These are phyloP conservation scores for Trissolcus basalis DNA, from an alignment of 1,140 invertebrate species.

Conservation along the genomic window DNA sequence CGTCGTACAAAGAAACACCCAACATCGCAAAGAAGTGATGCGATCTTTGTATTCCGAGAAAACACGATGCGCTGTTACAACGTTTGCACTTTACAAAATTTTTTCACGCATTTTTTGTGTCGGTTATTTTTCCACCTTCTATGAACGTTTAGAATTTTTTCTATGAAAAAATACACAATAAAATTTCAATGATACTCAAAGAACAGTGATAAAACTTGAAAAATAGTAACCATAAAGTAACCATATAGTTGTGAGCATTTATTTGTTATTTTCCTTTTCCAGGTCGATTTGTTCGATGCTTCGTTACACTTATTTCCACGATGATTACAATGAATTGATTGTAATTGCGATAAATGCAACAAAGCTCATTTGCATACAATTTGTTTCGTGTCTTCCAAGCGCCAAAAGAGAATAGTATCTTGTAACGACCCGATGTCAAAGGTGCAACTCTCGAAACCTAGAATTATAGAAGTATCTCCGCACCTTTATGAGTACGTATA, in stretches of 20 bases:
- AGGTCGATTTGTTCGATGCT: neutral
- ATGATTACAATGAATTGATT: neutral
- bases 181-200: too few species aligned
- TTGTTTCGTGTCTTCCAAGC: slow-evolving; percentile 29
- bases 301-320: neutral
- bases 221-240: too few species aligned
- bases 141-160: too few species aligned
- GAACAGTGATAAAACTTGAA: too few species aligned
- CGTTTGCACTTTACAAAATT: slow-evolving; percentile 9
- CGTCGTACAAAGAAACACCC: slow-evolving; percentile 44
- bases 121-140: neutral
- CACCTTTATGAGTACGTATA: slow-evolving; percentile 3
- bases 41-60: slow-evolving; percentile 53
- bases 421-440: slow-evolving; percentile 7
- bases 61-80: slow-evolving; percentile 22
- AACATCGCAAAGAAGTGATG: slow-evolving; percentile 65
- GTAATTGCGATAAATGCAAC: slow-evolving; percentile 15
- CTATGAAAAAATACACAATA: too few species aligned
- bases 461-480: slow-evolving; percentile 37
- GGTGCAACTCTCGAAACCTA: slow-evolving; percentile 27
- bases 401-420: slow-evolving; percentile 27
- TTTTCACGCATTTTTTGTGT: too few species aligned
- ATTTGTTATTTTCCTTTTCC: too few species aligned
- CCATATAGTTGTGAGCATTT: too few species aligned
- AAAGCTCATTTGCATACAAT: slow-evolving; percentile 42